Evolutionary conservation across 1,140 invertebrate genomes (phyloP), one percentile per base, ranked within the genome.

Genomic region (Gryon sp.): DNA sequence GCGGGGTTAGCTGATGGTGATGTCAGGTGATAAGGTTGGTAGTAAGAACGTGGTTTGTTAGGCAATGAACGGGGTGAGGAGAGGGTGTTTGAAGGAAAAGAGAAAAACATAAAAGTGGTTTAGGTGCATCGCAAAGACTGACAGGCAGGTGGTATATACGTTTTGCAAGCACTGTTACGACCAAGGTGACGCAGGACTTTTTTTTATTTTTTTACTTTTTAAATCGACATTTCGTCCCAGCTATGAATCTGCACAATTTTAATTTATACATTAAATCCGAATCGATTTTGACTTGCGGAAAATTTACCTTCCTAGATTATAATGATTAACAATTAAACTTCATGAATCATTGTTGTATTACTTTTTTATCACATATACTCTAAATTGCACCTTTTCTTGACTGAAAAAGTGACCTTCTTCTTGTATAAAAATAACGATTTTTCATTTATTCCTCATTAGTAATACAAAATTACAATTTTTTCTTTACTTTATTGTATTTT

Each of bases 21-120:
- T 86, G 84, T 82, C 84, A 84, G 84, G 81, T 86, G 85, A 87
- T 87, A 86, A 86, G 83, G 68, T 75, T 76, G 79, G 82, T 74
- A 79, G 79, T 75, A 77, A 73, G 83, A 84, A 84, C 76, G 72
- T 78, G 77, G 68, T 80, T 80, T 84, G 78, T 81, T 79, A 80
- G 81, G 82, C 75, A 73, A 28, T 65, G 76, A 53, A 78, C 50
- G 68, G 48, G 50, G 57, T 34, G 62, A 65, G 63, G 7, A 32
- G 40, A 7, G 53, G 14, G 26, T n/a, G n/a, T n/a, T n/a, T 7
- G 32, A 34, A 1, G 34, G 26, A 28, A 46, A 46, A 28, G 16
- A 0, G 18, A 16, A 40, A 34, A 36, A 45, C 45, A 38, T n/a
- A 57, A 32, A 4, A 6, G 48, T 9, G 12, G 8, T 14, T 36